A percentile compares a stretch with the other conserved stretches of the same genome.
Evolutionary conservation across 2,888 invertebrate genomes (phyloP).

Genomic region (Phortica okadai): DNA sequence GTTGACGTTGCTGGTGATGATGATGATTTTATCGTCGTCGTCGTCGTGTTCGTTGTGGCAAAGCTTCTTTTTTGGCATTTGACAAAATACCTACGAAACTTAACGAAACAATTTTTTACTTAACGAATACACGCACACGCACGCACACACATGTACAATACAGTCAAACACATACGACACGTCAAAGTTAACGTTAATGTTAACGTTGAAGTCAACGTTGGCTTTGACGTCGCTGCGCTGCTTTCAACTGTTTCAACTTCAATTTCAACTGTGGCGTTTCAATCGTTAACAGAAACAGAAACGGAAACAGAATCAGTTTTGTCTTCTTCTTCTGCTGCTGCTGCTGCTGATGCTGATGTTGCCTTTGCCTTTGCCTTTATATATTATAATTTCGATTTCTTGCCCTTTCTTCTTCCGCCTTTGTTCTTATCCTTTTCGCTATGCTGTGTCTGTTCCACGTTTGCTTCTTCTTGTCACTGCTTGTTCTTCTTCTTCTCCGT

Average conservation of each 20-base stretch:
- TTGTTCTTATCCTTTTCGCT: slow-evolving; percentile 38
- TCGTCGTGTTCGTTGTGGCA: not conserved
- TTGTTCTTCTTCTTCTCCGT: not conserved
- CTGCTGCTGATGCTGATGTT: slow-evolving; percentile 39
- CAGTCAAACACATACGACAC: too few relatives aligned
- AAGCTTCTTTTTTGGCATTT: slow-evolving; percentile 50
- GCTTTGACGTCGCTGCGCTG: not conserved
- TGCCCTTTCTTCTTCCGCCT: slow-evolving; percentile 45
- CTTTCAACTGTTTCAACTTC: slow-evolving; percentile 3
- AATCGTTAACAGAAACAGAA: slow-evolving; percentile 48
- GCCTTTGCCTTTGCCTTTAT: slow-evolving; percentile 45
- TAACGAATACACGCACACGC: slow-evolving; percentile 54
- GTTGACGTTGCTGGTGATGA: slow-evolving; percentile 10
- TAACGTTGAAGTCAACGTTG: not conserved
- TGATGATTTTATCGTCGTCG: not conserved
- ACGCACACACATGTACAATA: too few relatives aligned
- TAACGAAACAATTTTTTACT: slow-evolving; percentile 67
- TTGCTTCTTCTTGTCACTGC: slow-evolving; percentile 11
- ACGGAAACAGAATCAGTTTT: slow-evolving; percentile 41
- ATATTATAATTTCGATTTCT: slow-evolving; percentile 69
- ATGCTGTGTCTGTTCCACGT: slow-evolving; percentile 53
- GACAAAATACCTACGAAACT: slow-evolving; percentile 68
- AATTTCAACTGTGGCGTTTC: slow-evolving; percentile 12
- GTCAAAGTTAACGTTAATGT: slow-evolving; percentile 12
- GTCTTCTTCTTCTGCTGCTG: slow-evolving; percentile 31